A percentile compares a stretch with the other conserved stretches of the same genome.
Conservation (phyloP, 2,113 vertebrate species). For the Pangasianodon gigas region DNA sequence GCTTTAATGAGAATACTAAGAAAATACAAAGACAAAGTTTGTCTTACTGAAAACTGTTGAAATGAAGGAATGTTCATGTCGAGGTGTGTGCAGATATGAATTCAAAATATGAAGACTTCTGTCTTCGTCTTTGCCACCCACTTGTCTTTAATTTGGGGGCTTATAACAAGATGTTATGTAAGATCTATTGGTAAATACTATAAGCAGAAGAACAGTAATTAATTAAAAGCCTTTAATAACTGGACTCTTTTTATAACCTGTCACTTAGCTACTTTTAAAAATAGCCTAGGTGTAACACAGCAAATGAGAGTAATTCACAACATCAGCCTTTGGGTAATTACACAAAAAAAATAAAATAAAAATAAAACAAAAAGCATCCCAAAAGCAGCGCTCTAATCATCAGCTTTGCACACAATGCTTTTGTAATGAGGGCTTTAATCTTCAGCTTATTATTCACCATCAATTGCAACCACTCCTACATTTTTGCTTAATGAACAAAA, state of each 20-base stretch:
- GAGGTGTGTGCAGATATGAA: neutral
- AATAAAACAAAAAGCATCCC: neutral
- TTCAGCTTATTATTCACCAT: conserved; percentile 6
- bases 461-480: neutral
- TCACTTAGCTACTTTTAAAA: neutral
- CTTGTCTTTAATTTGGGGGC: neutral
- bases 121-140: neutral
- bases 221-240: neutral
- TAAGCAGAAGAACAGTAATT: neutral
- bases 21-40: neutral
- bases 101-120: neutral
- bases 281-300: neutral
- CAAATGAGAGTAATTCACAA: neutral
- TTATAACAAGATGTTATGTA: neutral
- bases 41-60: too few species aligned
- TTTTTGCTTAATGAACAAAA: neutral
- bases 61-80: neutral
- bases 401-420: neutral
- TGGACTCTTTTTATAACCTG: neutral
- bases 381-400: neutral
- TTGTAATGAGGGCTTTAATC: neutral
- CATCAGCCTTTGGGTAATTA: neutral
- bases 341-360: neutral
- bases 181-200: neutral
- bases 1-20: too few species aligned